phyloP scores from a whole-genome alignment of 30 jellyfish, hydroid and myxozoan species.

The Turritopsis rubra region DNA sequence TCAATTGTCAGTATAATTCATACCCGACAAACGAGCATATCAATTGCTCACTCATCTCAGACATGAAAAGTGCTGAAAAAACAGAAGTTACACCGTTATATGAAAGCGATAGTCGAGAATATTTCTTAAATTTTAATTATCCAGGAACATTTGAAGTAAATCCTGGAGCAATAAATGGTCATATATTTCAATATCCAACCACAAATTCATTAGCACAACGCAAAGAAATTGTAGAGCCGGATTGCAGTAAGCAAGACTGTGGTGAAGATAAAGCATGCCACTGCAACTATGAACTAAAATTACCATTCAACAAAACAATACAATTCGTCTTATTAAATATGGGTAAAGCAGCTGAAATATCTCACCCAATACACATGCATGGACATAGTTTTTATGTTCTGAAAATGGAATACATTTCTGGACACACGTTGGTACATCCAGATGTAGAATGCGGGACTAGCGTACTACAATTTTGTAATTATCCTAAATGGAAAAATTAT shows the following conservation, averaged over 20 bases:
- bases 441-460: conserved; percentile 58
- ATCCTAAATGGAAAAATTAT: conserved; percentile 25
- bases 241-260: conserved; percentile 54
- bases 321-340: conserved; percentile 60
- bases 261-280: conserved; percentile 64
- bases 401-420: conserved; percentile 62
- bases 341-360: conserved; percentile 69
- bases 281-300: conserved; percentile 53
- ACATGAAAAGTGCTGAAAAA: conserved; percentile 34
- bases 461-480: conserved; percentile 32
- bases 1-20: conserved; percentile 59
- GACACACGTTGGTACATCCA: conserved; percentile 46
- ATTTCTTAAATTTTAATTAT: conserved; percentile 51
- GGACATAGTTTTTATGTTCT: conserved; percentile 70
- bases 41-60: conserved; percentile 49
- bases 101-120: conserved; percentile 51
- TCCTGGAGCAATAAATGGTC: conserved; percentile 86
- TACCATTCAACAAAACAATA: conserved; percentile 54
- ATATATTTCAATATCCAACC: conserved; percentile 53
- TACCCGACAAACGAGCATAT: conserved; percentile 42
- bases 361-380: conserved; percentile 75
- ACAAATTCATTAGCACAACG: conserved; percentile 56
- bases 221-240: not conserved
- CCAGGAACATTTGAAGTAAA: conserved; percentile 48
- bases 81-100: conserved; percentile 22